These are phyloP conservation scores for Busseola fusca DNA, from an alignment of 2,888 invertebrate species.

Conservation along the genomic window DNA sequence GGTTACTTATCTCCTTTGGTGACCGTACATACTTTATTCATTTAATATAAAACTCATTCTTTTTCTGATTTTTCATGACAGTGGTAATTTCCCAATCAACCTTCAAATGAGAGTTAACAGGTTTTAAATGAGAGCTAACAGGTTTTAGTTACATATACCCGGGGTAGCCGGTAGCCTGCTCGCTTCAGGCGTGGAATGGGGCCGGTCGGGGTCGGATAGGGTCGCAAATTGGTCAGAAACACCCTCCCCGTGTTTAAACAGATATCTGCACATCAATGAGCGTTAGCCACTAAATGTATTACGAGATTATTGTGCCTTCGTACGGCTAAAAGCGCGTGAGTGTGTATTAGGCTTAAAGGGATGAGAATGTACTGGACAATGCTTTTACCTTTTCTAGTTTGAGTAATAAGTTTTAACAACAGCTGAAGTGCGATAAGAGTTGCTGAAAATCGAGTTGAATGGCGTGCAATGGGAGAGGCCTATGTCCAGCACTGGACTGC, in stretches of 20 bases:
- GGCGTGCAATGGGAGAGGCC: no score
- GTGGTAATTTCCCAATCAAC: conserved; percentile 47
- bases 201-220: conserved; percentile 59
- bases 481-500: no score
- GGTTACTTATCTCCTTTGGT: no score
- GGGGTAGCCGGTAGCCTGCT: conserved; percentile 56
- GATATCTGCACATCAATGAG: conserved; percentile 57
- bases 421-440: no score
- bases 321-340: conserved; percentile 15
- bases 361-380: conserved; percentile 3
- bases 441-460: no score
- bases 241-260: conserved; percentile 57
- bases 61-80: background rate
- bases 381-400: conserved; percentile 18
- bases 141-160: conserved; percentile 69
- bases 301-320: conserved; percentile 43
- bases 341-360: conserved; percentile 7
- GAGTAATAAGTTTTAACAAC: background rate
- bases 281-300: conserved; percentile 47
- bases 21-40: background rate
- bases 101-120: conserved; percentile 72
- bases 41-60: background rate
- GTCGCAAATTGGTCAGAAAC: conserved; percentile 78
- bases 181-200: conserved; percentile 57
- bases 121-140: conserved; percentile 74